phyloP scores from a whole-genome alignment of 2,797 vertebrate species.

The Thunnus albacares region DNA sequence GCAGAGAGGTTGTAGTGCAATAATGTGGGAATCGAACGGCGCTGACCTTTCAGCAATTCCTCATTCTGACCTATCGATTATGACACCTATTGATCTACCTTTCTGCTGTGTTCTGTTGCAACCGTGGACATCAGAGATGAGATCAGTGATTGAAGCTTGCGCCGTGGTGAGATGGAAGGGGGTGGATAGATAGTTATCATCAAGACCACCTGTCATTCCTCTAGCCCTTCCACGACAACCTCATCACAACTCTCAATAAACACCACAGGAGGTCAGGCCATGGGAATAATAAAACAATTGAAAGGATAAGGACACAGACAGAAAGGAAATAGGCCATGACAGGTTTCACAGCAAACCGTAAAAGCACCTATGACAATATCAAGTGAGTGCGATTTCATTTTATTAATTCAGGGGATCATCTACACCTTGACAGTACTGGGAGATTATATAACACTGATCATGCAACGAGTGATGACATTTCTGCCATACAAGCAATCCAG shows the following conservation, averaged over 20 bases:
- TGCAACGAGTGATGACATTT: conserved; percentile 21
- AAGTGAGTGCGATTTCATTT: conserved; percentile 25
- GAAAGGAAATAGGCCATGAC: conserved; percentile 31
- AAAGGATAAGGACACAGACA: conserved; percentile 59
- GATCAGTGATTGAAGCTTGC: conserved; percentile 50
- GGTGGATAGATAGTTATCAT: conserved; percentile 64
- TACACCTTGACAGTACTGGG: conserved; percentile 6
- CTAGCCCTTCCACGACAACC: conserved; percentile 56
- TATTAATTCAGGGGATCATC: conserved; percentile 33
- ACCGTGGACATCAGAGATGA: conserved; percentile 56
- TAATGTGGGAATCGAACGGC: conserved; percentile 68
- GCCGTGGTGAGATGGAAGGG: conserved; percentile 54
- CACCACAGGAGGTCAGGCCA: conserved; percentile 62
- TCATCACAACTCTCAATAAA: conserved; percentile 68
- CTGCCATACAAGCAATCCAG: not conserved
- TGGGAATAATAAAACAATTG: conserved; percentile 62
- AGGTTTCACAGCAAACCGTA: conserved; percentile 42
- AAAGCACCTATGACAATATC: conserved; percentile 36
- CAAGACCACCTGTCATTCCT: conserved; percentile 75
- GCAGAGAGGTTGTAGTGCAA: conserved; percentile 60
- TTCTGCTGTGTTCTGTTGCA: conserved; percentile 69
- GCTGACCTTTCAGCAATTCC: conserved; percentile 67
- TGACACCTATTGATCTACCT: conserved; percentile 72
- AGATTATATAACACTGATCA: conserved; percentile 25
- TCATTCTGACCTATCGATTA: conserved; percentile 81